Conservation (phyloP, 2,888 invertebrate genomes). For the Rhingia rostrata region DNA sequence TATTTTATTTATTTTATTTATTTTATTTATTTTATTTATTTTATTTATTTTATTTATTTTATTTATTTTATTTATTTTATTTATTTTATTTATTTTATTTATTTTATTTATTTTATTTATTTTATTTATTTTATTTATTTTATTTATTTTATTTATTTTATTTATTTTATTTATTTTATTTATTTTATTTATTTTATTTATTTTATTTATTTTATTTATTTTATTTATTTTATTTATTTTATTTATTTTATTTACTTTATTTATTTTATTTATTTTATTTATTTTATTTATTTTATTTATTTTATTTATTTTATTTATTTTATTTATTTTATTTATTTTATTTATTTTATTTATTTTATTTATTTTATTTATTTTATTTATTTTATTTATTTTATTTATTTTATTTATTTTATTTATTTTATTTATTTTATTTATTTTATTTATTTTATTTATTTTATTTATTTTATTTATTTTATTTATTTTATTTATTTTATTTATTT, state of each 20-base stretch:
- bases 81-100: not conserved
- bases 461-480: not conserved
- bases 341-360: not conserved
- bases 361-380: not conserved
- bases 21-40: not conserved
- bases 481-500: not conserved
- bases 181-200: not conserved
- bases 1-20: not conserved
- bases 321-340: slow-evolving; percentile 1
- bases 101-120: not conserved
- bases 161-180: not conserved
- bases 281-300: slow-evolving; percentile 4
- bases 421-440: not conserved
- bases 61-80: not conserved
- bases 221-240: slow-evolving; percentile 1
- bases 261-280: slow-evolving; percentile 12
- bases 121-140: not conserved
- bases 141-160: not conserved
- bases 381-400: not conserved
- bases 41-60: not conserved
- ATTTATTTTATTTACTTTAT: not conserved
- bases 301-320: slow-evolving; percentile 6
- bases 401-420: not conserved
- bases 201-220: not conserved
- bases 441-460: not conserved